phyloP scores from a whole-genome alignment of 1,140 invertebrate genomes.

The Trichoplusia ni region DNA sequence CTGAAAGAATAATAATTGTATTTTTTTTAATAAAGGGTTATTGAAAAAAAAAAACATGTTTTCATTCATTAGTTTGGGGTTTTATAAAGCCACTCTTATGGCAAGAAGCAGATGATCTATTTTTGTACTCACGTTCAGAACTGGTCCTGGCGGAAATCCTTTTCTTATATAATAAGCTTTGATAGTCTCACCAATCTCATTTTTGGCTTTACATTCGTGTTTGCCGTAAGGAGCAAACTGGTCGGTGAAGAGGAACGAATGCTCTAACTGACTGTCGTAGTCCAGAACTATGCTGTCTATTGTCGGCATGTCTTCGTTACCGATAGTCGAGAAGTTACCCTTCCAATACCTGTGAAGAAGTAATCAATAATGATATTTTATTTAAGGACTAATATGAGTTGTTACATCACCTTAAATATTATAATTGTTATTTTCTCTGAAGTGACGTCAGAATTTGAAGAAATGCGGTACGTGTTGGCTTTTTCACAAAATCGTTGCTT shows the following conservation, averaged over 20 bases:
- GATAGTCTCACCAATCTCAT: conserved; percentile 52
- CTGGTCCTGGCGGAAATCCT: conserved; percentile 52
- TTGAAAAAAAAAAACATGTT: no score
- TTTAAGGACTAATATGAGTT: no score
- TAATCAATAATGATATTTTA: not conserved
- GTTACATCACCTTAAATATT: no score
- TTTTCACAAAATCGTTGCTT: no score
- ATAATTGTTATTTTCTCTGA: no score
- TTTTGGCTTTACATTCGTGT: conserved; percentile 59
- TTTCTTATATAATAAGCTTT: conserved; percentile 55
- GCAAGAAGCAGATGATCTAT: no score
- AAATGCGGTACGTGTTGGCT: no score
- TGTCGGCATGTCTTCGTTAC: not conserved
- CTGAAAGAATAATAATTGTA: no score
- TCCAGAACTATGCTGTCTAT: not conserved
- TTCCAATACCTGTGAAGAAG: not conserved
- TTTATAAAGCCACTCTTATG: no score
- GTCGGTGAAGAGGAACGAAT: not conserved
- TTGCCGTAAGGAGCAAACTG: conserved; percentile 44
- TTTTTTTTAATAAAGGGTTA: no score
- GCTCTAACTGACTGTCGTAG: not conserved
- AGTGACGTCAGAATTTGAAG: no score
- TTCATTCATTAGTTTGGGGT: no score
- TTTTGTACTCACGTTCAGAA: conserved; percentile 55
- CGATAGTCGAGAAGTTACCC: not conserved